Conservation (phyloP, 2,113 vertebrate genomes). For the Colaptes auratus region DNA sequence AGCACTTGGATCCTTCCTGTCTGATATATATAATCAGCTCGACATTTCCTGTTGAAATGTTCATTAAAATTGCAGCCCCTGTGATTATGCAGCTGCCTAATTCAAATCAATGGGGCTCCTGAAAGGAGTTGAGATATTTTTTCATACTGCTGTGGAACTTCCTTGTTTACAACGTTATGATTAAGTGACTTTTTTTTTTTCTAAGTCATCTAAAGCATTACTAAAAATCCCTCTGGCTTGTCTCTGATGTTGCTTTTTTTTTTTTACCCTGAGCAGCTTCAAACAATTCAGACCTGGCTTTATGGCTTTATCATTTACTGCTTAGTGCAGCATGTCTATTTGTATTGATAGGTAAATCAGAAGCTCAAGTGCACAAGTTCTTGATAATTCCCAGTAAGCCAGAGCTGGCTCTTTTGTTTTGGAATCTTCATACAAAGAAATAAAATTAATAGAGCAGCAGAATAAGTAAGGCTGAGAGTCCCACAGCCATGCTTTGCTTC, state of each 20-base stretch:
- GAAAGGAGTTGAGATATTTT: slow-evolving; percentile 69
- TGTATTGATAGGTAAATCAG: slow-evolving; percentile 24
- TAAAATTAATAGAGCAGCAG: not conserved
- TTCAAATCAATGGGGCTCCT: slow-evolving; percentile 69
- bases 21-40: slow-evolving; percentile 68
- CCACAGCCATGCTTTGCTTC: not conserved
- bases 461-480: not conserved
- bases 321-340: not conserved
- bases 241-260: not conserved
- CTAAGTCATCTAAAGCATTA: slow-evolving; percentile 51
- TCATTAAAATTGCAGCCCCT: slow-evolving; percentile 72
- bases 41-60: slow-evolving; percentile 68
- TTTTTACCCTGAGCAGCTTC: not conserved
- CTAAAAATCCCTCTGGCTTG: slow-evolving; percentile 26
- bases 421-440: not conserved
- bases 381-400: slow-evolving; percentile 2
- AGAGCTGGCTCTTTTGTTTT: slow-evolving; percentile 4
- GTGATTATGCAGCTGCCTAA: slow-evolving; percentile 75
- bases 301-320: slow-evolving; percentile 33
- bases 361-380: not conserved
- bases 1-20: slow-evolving; percentile 55
- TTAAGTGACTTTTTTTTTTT: slow-evolving; percentile 51
- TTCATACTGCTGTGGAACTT: slow-evolving; percentile 67
- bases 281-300: not conserved
- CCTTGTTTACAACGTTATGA: slow-evolving; percentile 69